Conservation (phyloP, 2,888 invertebrate species). For the Trimorus sp. region DNA sequence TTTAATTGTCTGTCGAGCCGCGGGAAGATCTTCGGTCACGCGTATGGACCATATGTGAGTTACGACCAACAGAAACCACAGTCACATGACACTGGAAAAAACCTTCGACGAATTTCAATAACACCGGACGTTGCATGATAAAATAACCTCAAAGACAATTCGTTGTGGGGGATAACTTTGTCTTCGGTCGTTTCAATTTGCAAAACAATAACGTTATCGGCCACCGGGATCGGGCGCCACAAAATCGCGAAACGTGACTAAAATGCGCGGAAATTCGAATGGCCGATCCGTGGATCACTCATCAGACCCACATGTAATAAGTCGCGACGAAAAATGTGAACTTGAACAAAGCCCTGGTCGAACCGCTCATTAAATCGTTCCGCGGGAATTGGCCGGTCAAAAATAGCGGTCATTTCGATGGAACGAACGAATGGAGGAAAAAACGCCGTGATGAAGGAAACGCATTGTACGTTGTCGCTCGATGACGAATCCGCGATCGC, state of each 20-base stretch:
- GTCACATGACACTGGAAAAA: too few species aligned
- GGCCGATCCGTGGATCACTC: constrained; percentile 31
- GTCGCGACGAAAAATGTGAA: constrained; percentile 31
- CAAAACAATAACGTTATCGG: constrained; percentile 40
- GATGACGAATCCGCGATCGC: constrained; percentile 41
- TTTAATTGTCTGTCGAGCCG: too few species aligned
- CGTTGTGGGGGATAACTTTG: constrained; percentile 17
- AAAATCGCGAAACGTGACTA: constrained; percentile 44
- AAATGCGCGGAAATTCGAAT: constrained; percentile 47
- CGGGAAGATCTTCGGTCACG: too few species aligned
- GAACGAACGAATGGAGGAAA: neutral
- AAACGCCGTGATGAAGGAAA: constrained; percentile 38
- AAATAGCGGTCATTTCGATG: constrained; percentile 47
- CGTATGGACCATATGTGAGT: too few species aligned
- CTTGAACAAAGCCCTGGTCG: constrained; percentile 32
- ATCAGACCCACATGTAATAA: constrained; percentile 42
- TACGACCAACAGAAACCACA: too few species aligned
- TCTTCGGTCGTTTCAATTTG: constrained; percentile 18
- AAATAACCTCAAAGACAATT: neutral
- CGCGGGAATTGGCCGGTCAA: constrained; percentile 12
- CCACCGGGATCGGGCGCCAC: constrained; percentile 30
- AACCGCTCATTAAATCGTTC: constrained; percentile 25
- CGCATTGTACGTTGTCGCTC: constrained; percentile 36
- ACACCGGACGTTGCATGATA: too few species aligned
- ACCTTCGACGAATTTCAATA: too few species aligned